Base-by-base conservation (phyloP, 2,113 vertebrate species). In the Perccottus glenii region DNA sequence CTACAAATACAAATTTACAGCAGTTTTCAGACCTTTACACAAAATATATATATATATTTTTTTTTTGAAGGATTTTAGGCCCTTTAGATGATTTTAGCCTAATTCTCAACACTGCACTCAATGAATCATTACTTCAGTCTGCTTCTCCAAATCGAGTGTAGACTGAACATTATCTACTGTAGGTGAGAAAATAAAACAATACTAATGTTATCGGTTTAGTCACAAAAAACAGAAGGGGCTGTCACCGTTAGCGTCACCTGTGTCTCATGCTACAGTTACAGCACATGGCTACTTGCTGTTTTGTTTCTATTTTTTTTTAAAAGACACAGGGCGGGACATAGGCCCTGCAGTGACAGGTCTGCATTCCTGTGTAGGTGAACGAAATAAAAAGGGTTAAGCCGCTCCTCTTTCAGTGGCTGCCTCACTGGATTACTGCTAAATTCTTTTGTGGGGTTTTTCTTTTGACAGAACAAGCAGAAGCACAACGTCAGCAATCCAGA, bases 361-460 rank as follows among this genome's bases (percentile, higher is more conserved):
- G 27, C 89, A 92, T 92, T 91, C 90, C 91, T 84, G 77, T 55
- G 42, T 60, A 85, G 86, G 85, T 87, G 83, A 81, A 82, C 75
- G 75, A 84, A 82, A 85, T 85, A 77, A 82, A 49, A 74, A 66
- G 75, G 65, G 78, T 61, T 89, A 89, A 90, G 81, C 89, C 86
- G 79, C 88, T 81, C 86, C 89, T 70, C 67, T 91, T 90, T 92
- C 79, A 90, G 66, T 12, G 56, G 69, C 81, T 60, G 61, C 77
- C 85, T 90, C 80, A 67, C 81, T 80, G 90, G 86, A 90, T 91
- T 84, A 90, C 78, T 87, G 79, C 77, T 78, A 73, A 90, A 93
- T 93, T 92, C 90, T 92, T 93, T 92, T 88, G 82, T 82, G 81
- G 74, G 68, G 80, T 88, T 91, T 89, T 91, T 90, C 86, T 92